A percentile compares a stretch with the other conserved stretches of the same genome.
Conservation (phyloP, 2,797 vertebrate genomes). For the Avahi laniger region DNA sequence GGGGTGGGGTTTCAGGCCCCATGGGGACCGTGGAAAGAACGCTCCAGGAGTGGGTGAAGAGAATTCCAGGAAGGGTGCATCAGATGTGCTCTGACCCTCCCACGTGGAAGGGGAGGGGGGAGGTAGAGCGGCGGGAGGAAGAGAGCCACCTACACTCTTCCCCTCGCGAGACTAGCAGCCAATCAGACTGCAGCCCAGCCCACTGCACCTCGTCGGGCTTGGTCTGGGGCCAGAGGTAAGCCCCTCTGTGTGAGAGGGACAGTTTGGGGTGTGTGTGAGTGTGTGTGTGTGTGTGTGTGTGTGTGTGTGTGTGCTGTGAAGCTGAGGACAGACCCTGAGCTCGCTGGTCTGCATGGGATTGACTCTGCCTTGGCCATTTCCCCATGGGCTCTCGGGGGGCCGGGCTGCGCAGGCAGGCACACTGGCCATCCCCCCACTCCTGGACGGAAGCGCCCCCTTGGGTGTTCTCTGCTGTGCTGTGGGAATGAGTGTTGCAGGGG, state of each 20-base stretch:
- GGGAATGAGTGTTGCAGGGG: background rate
- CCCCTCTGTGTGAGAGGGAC: background rate
- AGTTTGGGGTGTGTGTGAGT: background rate
- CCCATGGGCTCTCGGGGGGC: rapidly evolving
- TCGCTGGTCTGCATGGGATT: background rate
- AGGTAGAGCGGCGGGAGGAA: background rate
- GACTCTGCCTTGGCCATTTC: background rate
- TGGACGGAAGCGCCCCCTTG: background rate
- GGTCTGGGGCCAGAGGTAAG: background rate
- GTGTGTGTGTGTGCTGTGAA: background rate
- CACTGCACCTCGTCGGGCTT: background rate
- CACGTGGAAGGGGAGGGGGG: background rate
- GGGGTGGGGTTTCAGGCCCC: background rate
- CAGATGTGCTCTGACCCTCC: background rate
- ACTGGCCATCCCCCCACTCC: background rate
- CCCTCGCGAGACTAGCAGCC: background rate
- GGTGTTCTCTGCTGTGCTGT: background rate
- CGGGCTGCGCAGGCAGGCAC: background rate
- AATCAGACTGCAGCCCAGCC: background rate
- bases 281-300: background rate
- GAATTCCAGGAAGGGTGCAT: background rate
- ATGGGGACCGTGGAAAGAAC: background rate
- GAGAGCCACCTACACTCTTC: background rate
- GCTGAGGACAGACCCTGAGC: background rate
- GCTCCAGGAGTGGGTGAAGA: background rate